A percentile compares a stretch with the other conserved stretches of the same genome.
phyloP scores from a whole-genome alignment of 2,888 invertebrate species.

The Hypsopygia costalis region DNA sequence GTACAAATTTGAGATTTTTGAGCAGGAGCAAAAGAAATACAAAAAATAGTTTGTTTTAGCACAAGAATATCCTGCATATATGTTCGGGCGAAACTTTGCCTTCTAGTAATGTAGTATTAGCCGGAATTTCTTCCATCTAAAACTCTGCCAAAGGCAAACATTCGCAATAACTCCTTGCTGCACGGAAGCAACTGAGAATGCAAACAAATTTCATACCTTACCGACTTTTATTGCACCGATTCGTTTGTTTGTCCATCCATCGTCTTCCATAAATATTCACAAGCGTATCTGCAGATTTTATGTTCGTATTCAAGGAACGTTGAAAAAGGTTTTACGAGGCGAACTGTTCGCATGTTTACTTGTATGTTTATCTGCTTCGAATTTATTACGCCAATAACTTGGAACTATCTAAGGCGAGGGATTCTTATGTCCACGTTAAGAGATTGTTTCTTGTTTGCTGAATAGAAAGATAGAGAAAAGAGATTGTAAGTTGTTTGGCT shows the following conservation, averaged over 20 bases:
- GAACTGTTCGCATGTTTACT: slow-evolving; percentile 20
- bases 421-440: slow-evolving; percentile 7
- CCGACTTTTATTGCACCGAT: slow-evolving; percentile 7
- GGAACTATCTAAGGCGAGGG: slow-evolving; percentile 14
- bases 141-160: not conserved
- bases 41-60: no score
- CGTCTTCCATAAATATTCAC: slow-evolving; percentile 18
- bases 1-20: no score
- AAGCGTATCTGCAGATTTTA: slow-evolving; percentile 20
- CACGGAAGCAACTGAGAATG: not conserved
- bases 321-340: slow-evolving; percentile 21
- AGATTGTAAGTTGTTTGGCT: no score
- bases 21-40: no score
- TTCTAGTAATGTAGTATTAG: no score
- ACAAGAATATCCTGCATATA: no score
- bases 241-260: slow-evolving; percentile 16
- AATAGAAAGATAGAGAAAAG: not conserved
- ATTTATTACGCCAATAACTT: slow-evolving; percentile 32
- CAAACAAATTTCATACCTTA: not conserved
- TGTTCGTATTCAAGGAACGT: slow-evolving; percentile 17
- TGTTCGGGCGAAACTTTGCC: no score
- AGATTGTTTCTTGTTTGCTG: slow-evolving; percentile 4
- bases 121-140: no score
- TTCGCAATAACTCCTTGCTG: not conserved
- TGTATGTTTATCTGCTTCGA: slow-evolving; percentile 26